phyloP scores from a whole-genome alignment of 2,797 vertebrate genomes.

The Sebastes nivosus region DNA sequence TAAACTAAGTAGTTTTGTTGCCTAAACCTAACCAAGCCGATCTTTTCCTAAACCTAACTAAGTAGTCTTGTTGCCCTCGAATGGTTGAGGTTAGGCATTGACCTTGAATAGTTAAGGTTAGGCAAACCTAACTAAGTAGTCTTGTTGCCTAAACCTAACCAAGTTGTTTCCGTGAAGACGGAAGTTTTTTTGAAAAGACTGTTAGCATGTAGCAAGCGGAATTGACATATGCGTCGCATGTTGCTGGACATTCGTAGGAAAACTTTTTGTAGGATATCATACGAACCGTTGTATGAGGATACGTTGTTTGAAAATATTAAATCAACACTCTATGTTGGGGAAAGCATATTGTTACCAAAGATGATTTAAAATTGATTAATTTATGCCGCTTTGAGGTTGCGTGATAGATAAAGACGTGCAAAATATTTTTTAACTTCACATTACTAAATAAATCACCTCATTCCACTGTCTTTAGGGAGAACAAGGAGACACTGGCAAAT shows the following conservation, averaged over 20 bases:
- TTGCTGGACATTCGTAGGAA: neutral
- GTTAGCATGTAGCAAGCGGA: too few species aligned
- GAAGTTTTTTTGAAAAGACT: too few species aligned
- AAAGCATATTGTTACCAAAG: conserved; percentile 14
- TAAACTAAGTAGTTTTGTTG: neutral
- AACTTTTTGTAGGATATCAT: neutral
- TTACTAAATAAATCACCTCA: conserved; percentile 12
- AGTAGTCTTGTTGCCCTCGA: too few species aligned
- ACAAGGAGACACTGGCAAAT: conserved; percentile 84
- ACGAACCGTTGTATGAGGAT: too few species aligned
- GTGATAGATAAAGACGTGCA: neutral
- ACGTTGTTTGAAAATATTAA: conserved; percentile 20
- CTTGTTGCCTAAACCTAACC: too few species aligned
- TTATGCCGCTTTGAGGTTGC: conserved; percentile 1
- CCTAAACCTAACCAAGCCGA: neutral
- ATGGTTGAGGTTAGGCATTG: too few species aligned
- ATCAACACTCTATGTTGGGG: conserved; percentile 4
- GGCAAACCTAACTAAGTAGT: too few species aligned
- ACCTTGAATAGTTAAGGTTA: too few species aligned
- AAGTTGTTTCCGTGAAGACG: too few species aligned
- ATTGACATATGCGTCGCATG: too few species aligned
- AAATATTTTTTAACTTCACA: neutral
- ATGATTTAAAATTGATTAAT: conserved; percentile 1
- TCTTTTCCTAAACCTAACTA: too few species aligned
- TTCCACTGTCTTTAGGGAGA: conserved; percentile 85